Percentiles rank a stretch among this genome's conserved stretches.
Conservation (phyloP, 35 echinoderm and acorn worm species). For the Ophioderma brevispina region DNA sequence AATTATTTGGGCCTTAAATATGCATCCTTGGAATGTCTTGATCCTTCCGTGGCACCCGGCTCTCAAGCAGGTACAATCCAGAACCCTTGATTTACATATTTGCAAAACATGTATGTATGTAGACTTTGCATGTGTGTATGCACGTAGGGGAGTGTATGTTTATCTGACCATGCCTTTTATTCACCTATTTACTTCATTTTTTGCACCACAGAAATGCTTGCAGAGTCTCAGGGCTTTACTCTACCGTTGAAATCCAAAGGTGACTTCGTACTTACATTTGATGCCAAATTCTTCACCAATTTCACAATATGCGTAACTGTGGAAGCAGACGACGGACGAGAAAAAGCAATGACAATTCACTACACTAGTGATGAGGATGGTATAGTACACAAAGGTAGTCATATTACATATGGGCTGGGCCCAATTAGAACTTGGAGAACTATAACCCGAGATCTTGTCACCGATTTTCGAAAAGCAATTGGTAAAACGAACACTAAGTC, state of each 20-base stretch:
- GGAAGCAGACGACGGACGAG: conserved; percentile 59
- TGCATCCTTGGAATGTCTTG: no score
- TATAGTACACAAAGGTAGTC: conserved; percentile 60
- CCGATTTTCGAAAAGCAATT: conserved; percentile 74
- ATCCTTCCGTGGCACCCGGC: no score
- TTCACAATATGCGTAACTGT: conserved; percentile 65
- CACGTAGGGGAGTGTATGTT: no score
- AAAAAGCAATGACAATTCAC: conserved; percentile 49
- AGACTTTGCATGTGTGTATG: no score
- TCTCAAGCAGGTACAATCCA: no score
- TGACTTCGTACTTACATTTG: conserved; percentile 59
- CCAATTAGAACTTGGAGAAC: conserved; percentile 55
- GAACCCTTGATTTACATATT: no score
- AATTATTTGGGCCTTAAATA: no score
- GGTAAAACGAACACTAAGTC: conserved; percentile 59
- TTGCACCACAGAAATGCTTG: conserved; percentile 24
- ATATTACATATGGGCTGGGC: conserved; percentile 74
- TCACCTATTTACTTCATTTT: not conserved
- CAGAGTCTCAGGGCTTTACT: conserved; percentile 51
- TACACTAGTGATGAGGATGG: conserved; percentile 50
- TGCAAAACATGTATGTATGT: no score
- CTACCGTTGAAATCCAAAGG: conserved; percentile 35
- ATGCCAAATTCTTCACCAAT: conserved; percentile 65
- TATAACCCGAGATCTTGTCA: conserved; percentile 73
- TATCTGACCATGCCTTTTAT: no score